phyloP scores from a whole-genome alignment of 2,797 vertebrate genomes.

The Odontamblyopus rebecca region DNA sequence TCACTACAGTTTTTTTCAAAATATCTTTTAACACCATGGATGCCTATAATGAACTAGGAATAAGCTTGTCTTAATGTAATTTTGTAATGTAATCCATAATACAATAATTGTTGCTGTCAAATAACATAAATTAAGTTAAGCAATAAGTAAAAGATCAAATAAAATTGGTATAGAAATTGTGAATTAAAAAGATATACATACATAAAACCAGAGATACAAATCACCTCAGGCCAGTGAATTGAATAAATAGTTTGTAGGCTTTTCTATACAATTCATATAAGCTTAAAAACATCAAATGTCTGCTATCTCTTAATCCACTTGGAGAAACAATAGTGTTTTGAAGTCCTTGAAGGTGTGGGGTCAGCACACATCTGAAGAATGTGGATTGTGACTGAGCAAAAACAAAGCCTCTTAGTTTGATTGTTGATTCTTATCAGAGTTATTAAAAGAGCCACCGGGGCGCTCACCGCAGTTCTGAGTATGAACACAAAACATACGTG shows the following conservation, averaged over 20 bases:
- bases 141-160: too few relatives aligned
- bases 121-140: not conserved
- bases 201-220: not conserved
- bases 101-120: not conserved
- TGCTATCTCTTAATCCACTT: conserved; percentile 7
- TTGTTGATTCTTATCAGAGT: conserved; percentile 1
- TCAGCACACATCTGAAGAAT: conserved; percentile 23
- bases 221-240: not conserved
- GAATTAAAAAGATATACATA: not conserved
- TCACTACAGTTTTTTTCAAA: too few relatives aligned
- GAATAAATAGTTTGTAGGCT: not conserved
- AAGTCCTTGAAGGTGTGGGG: conserved; percentile 30
- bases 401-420: conserved; percentile 7
- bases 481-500: conserved; percentile 34
- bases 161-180: too few relatives aligned
- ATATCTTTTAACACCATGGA: not conserved
- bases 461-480: conserved; percentile 10
- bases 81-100: not conserved
- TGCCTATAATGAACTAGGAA: not conserved
- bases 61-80: too few relatives aligned
- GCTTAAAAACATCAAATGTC: conserved; percentile 31
- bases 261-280: not conserved
- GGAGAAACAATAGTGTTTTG: conserved; percentile 34
- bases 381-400: conserved; percentile 12
- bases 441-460: conserved; percentile 25